These are phyloP conservation scores for Okapia johnstoni DNA, from an alignment of 2,113 vertebrate genomes.

Conservation along the genomic window DNA sequence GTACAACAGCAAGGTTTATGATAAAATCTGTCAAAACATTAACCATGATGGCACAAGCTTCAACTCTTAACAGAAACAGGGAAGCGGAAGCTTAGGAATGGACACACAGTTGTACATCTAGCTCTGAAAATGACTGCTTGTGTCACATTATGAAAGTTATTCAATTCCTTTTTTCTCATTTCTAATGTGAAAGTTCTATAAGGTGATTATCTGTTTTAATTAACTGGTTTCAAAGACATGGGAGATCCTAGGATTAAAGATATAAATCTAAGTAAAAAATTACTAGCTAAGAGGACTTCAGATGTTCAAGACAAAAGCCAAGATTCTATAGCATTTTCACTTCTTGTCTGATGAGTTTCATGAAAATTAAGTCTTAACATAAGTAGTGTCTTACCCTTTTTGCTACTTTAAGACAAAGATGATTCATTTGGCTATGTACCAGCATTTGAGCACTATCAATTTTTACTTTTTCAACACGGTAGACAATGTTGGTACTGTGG, in stretches of 20 bases:
- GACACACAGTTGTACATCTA: background rate
- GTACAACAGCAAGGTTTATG: constrained; percentile 53
- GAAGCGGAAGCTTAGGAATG: background rate
- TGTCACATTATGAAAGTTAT: background rate
- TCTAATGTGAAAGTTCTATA: constrained; percentile 36
- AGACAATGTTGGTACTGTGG: constrained; percentile 35
- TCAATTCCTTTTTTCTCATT: constrained; percentile 29
- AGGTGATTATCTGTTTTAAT: constrained; percentile 4
- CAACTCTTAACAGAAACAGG: constrained; percentile 24
- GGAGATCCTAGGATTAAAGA: constrained; percentile 1
- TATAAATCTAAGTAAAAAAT: constrained; percentile 16
- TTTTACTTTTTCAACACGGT: constrained; percentile 20
- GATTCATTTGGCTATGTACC: constrained; percentile 30
- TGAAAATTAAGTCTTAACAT: constrained; percentile 9
- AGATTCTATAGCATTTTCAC: constrained; percentile 1
- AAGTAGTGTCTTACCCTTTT: background rate
- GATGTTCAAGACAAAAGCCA: constrained; percentile 23
- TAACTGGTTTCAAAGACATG: constrained; percentile 6
- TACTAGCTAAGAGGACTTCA: background rate
- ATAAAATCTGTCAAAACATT: constrained; percentile 72
- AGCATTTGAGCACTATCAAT: background rate
- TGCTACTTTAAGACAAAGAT: constrained; percentile 30
- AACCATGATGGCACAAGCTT: constrained; percentile 43
- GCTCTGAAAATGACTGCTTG: background rate
- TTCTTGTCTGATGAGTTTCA: constrained; percentile 7